Evolutionary conservation across 2,888 invertebrate genomes (phyloP).

Genomic region (Oscheius sp.): DNA sequence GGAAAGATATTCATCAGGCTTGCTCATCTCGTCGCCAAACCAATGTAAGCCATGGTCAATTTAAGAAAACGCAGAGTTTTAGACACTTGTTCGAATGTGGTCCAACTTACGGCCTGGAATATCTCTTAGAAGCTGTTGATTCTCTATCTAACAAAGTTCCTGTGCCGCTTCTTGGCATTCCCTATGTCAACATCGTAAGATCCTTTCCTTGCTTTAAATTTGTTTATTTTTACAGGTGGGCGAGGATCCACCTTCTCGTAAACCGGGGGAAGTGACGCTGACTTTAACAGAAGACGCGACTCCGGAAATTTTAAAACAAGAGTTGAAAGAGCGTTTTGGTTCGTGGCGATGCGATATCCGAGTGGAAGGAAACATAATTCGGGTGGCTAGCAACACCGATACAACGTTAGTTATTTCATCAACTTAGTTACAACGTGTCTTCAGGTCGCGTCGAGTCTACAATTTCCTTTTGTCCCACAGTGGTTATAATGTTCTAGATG

Average conservation of each 20-base stretch:
- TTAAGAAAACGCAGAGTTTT: not conserved
- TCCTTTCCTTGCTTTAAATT: not conserved
- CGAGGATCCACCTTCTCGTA: conserved; percentile 25
- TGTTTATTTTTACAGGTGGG: conserved; percentile 10
- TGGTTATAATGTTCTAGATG: conserved; percentile 1
- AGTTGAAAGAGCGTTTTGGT: conserved; percentile 26
- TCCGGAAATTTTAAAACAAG: conserved; percentile 1
- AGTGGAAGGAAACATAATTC: conserved; percentile 18
- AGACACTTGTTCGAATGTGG: conserved; percentile 17
- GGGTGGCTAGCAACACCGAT: conserved; percentile 27
- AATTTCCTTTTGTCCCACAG: conserved; percentile 9
- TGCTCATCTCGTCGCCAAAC: conserved; percentile 25
- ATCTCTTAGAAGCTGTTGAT: not conserved
- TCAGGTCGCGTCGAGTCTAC: conserved; percentile 24
- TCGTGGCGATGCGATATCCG: conserved; percentile 19
- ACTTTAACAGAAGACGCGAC: not conserved
- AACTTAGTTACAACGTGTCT: not conserved
- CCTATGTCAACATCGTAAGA: conserved; percentile 25
- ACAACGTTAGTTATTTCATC: conserved; percentile 13
- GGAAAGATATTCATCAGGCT: conserved; percentile 39
- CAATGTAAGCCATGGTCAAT: conserved; percentile 21
- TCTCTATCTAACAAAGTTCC: conserved; percentile 12
- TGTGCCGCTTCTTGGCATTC: conserved; percentile 31
- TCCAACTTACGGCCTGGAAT: not conserved
- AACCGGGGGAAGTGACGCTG: conserved; percentile 22